Base-by-base conservation (phyloP, 2,797 vertebrate genomes). In the Sitta carolinensis region DNA sequence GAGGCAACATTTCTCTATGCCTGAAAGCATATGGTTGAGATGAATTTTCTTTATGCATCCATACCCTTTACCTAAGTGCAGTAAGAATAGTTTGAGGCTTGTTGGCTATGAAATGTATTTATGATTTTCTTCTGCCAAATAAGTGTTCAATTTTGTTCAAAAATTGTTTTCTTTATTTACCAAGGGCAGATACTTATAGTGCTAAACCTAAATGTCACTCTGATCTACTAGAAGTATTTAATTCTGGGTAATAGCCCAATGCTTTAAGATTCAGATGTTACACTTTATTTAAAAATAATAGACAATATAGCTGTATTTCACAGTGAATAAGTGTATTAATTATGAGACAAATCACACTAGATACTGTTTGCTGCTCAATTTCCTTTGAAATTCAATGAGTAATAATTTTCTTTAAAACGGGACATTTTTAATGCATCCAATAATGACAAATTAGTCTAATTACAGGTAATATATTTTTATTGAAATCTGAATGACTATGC, bases 281-380 rank as follows among this genome's bases (percentile, higher is more conserved):
- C 83, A 32, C 76, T 96, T 94, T 94, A 89, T 90, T 96, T 97
- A 92, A 95, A 89, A 97, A 95, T 95, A 96, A 94, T 64, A 8
- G 70, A 42, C 66, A 87, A 79, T 94, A 87, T 87, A 92, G 40
- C 73, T 93, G 40, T 93, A 96, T 85, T 95, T 96, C 83, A 96
- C 22, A 72, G 80, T 94, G 90, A 96, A 8, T 91, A 95, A 96
- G 58, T 93, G 45, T 90, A 82, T 96, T 97, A 97, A 97, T 96
- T 95, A 93, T 45, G 80, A 95, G 87, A 90, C 74, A 96, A 93
- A 96, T 95, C 92, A 95, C 64, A 54, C 47, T 74, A 93, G 75
- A 70, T 91, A 87, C 50, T 91, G 62, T 93, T 97, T 96, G 84
- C 93, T 96, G 80, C 79, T 97, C 58, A 87, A 17, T 97, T 96